A percentile compares a stretch with the other conserved stretches of the same genome.
These are phyloP conservation scores for Intellagama lesueurii DNA, from an alignment of 2,797 vertebrate genomes.

Conservation along the genomic window DNA sequence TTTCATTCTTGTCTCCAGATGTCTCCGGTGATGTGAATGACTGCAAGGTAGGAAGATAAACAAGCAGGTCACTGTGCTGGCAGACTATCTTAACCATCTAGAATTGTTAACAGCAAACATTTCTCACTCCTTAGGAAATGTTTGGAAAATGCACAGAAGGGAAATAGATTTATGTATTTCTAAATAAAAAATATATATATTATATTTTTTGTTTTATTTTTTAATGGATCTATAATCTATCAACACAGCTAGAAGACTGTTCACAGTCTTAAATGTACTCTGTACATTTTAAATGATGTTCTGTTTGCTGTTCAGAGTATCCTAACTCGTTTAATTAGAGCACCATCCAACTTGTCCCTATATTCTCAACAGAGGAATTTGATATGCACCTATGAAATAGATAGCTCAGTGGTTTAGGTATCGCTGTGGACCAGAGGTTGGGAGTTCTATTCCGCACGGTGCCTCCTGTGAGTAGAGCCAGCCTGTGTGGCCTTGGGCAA, in stretches of 20 bases:
- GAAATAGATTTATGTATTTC: background rate
- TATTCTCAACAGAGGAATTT: background rate
- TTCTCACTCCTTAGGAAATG: background rate
- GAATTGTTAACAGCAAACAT: background rate
- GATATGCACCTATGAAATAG: background rate
- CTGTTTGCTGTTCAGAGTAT: background rate
- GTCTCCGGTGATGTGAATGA: slow-evolving; percentile 1
- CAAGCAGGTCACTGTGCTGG: background rate
- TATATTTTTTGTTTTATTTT: background rate
- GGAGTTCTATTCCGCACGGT: too few relatives aligned
- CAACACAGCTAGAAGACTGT: too few relatives aligned
- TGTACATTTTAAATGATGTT: background rate
- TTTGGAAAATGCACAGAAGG: background rate
- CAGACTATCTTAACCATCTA: background rate
- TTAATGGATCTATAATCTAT: background rate
- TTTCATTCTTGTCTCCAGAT: background rate
- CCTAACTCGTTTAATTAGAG: background rate
- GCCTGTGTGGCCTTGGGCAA: too few relatives aligned
- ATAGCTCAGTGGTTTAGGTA: too few relatives aligned
- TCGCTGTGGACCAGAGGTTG: too few relatives aligned
- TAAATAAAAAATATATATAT: too few relatives aligned
- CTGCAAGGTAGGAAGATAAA: background rate
- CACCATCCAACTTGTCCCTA: background rate
- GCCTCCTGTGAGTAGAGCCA: too few relatives aligned
- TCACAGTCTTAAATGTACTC: background rate